Percentiles rank a stretch among this genome's conserved stretches.
Evolutionary conservation across 2,113 vertebrate genomes (phyloP).

Genomic region (Festucalex cinctus): DNA sequence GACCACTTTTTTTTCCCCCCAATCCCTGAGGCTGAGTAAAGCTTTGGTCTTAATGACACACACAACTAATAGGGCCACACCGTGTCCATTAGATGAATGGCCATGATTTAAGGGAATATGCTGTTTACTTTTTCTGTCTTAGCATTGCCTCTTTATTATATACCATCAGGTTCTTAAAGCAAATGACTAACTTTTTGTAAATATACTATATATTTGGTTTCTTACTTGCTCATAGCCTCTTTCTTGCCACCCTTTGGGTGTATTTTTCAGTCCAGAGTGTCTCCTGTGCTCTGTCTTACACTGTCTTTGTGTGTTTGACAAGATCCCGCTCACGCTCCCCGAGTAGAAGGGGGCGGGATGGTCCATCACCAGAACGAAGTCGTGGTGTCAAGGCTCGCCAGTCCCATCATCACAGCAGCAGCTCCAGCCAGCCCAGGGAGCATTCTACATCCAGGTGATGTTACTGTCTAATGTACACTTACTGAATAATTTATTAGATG

Average conservation of each 20-base stretch:
- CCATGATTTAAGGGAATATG: too few relatives aligned
- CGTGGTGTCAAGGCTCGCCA: constrained; percentile 74
- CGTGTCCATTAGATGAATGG: too few relatives aligned
- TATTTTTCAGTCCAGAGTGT: not conserved
- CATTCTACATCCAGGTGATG: constrained; percentile 83
- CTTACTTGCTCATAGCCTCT: too few relatives aligned
- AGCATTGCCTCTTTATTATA: too few relatives aligned
- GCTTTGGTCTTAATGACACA: too few relatives aligned
- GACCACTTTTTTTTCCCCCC: too few relatives aligned
- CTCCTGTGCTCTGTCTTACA: not conserved
- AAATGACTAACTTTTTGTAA: too few relatives aligned
- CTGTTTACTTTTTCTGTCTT: too few relatives aligned
- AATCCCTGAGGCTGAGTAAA: too few relatives aligned
- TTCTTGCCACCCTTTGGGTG: not conserved
- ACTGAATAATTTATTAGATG: not conserved
- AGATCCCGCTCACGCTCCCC: constrained; percentile 89
- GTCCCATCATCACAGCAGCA: constrained; percentile 80
- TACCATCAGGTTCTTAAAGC: too few relatives aligned
- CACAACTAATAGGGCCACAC: too few relatives aligned
- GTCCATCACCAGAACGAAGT: constrained; percentile 77
- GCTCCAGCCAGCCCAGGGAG: constrained; percentile 77
- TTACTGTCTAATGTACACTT: constrained; percentile 1
- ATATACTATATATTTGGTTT: too few relatives aligned
- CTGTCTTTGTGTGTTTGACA: constrained; percentile 24
- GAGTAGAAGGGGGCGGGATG: constrained; percentile 77